Evolutionary conservation across 2,888 invertebrate genomes (phyloP), one percentile per base, ranked within the genome.

Genomic region (Noctua pronuba): DNA sequence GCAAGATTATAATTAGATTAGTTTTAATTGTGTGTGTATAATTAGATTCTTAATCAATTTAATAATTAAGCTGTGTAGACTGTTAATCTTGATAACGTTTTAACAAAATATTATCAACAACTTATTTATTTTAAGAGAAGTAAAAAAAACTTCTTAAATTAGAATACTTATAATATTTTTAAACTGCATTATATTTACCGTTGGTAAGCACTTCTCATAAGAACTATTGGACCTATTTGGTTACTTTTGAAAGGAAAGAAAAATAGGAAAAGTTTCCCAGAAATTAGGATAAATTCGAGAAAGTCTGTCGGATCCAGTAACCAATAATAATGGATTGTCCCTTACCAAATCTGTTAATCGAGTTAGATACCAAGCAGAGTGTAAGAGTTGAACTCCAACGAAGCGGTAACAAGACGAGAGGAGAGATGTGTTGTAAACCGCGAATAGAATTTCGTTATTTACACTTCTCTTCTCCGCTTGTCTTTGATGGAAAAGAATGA

Each of bases 41-140:
- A 62, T 64, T 38, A 66, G 13, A 24, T 55, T 21, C 24, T 62
- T 67, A 10, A 73, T 73, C 67, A 46, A 60, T 79, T 16, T 79
- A 52, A n/a, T 65, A n/a, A 65, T 41, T 41, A 38, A 38, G 2
- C 18, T 35, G 24, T 62, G 31, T 60, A 21, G 31, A 35, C 35
- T 35, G 62, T 62, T 62, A 38, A 64, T 64, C 24, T 64, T 24
- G 38, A 64, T 64, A 38, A n/a, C 13, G 4, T 64, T 11, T 62
- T 10, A 62, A 21, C 62, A 31, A 60, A 60, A 60, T 58, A 58
- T 58, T 28, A 7, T 7, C 7, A 7, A 8, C 0, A 60, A 18
- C 28, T 8, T 31, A 18, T 60, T 31, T 60, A 60, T 31, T 60
- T 58, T 58, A 28, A 13, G 7, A 58, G 16, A 6, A 7, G 6